Evolutionary conservation across 2,113 vertebrate species (phyloP), one percentile per base, ranked within the genome.

Genomic region (Mohoua ochrocephala): DNA sequence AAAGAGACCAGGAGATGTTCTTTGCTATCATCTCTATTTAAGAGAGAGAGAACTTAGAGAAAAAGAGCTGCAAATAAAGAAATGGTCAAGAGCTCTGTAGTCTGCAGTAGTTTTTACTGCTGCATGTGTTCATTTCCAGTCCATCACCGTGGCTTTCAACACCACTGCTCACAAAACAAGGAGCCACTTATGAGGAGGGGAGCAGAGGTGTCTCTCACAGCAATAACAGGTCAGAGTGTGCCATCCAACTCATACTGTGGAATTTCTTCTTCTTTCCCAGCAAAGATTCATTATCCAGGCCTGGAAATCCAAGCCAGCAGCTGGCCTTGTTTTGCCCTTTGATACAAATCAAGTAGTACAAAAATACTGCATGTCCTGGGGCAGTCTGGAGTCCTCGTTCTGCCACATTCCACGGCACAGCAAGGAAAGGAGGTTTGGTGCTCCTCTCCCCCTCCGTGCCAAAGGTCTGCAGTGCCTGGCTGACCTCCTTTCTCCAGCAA

Each of bases 321-420:
- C 44, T 47, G 56, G 10, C n/a, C 74, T 64, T 68, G 39, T 60
- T 39, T 18, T 37, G 24, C 7, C n/a, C 26, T 60, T 53, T 69
- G 44, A 45, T 59, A 63, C 3, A 68, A 39, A 91, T 9, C 59
- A 70, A 59, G 64, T n/a, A 31, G 10, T 56, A 10, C 24, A 60
- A 39, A 57, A 71, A 30, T 8, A 11, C 17, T 33, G 10, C 2
- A 0, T 77, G 73, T 91, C 45, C 59, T 10, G 17, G 18, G 35
- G 31, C 61, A 53, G 31, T 41, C n/a, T 53, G 69, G n/a, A 37
- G 27, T 47, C 10, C 13, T 8, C 35, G 45, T 24, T 60, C 21
- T 15, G 26, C 49, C 28, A 26, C 9, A 1, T 59, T 77, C 60
- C 63, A 14, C 0, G 1, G 11, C 11, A 19, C 10, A 15, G 33